Conservation (phyloP, 2,797 vertebrate species). For the Furcifer pardalis region DNA sequence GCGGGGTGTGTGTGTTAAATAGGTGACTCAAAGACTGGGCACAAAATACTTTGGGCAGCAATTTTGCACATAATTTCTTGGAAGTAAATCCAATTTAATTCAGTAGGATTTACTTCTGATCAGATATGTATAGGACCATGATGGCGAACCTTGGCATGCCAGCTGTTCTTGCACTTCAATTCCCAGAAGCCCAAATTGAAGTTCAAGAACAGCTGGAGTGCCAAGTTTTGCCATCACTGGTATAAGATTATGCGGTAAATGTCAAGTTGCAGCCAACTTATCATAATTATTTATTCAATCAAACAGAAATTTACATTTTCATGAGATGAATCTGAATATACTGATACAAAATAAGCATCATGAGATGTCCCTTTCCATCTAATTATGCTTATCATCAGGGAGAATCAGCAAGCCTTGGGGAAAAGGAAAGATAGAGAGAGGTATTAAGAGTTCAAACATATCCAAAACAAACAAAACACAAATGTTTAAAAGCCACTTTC, state of each 20-base stretch:
- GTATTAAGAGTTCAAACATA: neutral
- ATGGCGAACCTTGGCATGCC: too few species aligned
- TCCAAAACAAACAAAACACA: neutral
- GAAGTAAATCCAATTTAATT: neutral
- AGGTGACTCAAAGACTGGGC: conserved; percentile 76
- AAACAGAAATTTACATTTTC: neutral
- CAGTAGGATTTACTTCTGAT: neutral
- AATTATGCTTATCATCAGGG: conserved; percentile 15
- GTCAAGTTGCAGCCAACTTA: neutral
- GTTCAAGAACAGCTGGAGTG: too few species aligned
- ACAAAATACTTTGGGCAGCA: conserved; percentile 55
- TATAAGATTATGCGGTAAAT: neutral
- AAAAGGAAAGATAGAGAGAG: neutral
- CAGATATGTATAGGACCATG: conserved; percentile 5
- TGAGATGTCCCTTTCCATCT: neutral
- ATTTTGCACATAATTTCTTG: neutral
- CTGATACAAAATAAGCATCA: neutral
- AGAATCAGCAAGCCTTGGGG: neutral
- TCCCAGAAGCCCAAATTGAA: too few species aligned
- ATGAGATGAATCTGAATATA: neutral
- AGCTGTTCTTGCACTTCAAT: too few species aligned
- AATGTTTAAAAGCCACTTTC: neutral
- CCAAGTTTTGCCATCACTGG: too few species aligned
- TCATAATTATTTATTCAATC: neutral
- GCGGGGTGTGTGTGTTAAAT: conserved; percentile 45